These are phyloP conservation scores for Apis laboriosa DNA, from an alignment of 1,140 invertebrate genomes.

Conservation along the genomic window DNA sequence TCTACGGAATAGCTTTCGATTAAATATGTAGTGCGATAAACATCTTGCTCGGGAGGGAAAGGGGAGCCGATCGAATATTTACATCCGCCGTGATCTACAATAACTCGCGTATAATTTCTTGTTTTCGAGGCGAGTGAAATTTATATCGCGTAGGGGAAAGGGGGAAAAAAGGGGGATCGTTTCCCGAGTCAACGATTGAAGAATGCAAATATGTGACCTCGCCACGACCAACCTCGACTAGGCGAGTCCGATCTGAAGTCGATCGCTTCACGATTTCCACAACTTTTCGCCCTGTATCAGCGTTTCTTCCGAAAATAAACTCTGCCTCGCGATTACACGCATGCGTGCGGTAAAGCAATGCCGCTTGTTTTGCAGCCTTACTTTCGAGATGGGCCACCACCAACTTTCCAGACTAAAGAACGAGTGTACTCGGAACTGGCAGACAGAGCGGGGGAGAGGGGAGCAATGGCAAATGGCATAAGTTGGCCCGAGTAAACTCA, in stretches of 20 bases:
- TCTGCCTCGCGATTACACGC: constrained; percentile 26
- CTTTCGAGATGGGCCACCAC: constrained; percentile 46
- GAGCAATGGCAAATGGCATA: constrained; percentile 51
- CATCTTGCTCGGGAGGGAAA: background rate
- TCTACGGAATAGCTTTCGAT: background rate
- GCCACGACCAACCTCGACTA: too few species aligned
- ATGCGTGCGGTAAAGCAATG: constrained; percentile 5
- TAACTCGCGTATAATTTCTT: too few species aligned
- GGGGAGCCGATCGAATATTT: too few species aligned
- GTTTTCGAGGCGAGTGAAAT: too few species aligned
- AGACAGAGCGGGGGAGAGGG: background rate
- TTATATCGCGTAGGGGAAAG: too few species aligned
- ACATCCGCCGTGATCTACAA: too few species aligned
- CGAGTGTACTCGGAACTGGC: constrained; percentile 37
- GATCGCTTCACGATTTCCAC: too few species aligned
- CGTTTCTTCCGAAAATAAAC: constrained; percentile 24
- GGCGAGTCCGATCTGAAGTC: background rate
- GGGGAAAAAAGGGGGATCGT: too few species aligned
- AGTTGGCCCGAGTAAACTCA: constrained; percentile 54
- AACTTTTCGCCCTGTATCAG: background rate
- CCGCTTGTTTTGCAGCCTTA: constrained; percentile 42
- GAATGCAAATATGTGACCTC: too few species aligned
- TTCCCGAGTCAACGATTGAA: too few species aligned
- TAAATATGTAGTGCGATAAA: constrained; percentile 2
- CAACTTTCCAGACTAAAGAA: constrained; percentile 60